These are phyloP conservation scores for Osmoderma eremita DNA, from an alignment of 2,888 invertebrate species.

Conservation along the genomic window DNA sequence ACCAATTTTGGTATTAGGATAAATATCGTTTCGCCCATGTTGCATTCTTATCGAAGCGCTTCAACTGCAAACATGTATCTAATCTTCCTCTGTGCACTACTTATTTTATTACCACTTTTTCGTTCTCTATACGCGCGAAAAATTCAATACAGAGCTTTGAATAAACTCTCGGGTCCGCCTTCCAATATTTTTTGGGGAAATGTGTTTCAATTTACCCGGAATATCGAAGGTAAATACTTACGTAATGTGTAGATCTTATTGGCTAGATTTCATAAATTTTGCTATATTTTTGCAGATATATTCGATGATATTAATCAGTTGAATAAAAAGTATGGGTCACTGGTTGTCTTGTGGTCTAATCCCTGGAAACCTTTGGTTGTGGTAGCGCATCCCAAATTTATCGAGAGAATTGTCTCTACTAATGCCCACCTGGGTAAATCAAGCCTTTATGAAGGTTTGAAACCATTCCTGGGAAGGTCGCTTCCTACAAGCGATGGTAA, in stretches of 20 bases:
- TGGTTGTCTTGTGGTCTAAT: conserved; percentile 34
- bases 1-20: too few relatives aligned
- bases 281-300: conserved; percentile 22
- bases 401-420: conserved; percentile 27
- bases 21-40: too few relatives aligned
- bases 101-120: conserved; percentile 1
- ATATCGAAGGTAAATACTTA: conserved; percentile 16
- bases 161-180: conserved; percentile 9
- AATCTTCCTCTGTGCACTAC: not conserved
- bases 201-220: conserved; percentile 14
- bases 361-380: conserved; percentile 33
- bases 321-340: conserved; percentile 26
- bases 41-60: not conserved
- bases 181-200: conserved; percentile 26
- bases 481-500: conserved; percentile 27
- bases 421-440: conserved; percentile 24
- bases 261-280: too few relatives aligned
- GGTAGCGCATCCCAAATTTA: conserved; percentile 28
- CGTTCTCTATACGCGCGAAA: conserved; percentile 10
- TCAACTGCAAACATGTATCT: not conserved
- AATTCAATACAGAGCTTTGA: conserved; percentile 13
- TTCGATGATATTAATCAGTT: conserved; percentile 25
- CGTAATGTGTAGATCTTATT: not conserved
- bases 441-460: conserved; percentile 18
- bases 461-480: conserved; percentile 23